Conservation (phyloP, 2,113 vertebrate species). For the Clarias magur region DNA sequence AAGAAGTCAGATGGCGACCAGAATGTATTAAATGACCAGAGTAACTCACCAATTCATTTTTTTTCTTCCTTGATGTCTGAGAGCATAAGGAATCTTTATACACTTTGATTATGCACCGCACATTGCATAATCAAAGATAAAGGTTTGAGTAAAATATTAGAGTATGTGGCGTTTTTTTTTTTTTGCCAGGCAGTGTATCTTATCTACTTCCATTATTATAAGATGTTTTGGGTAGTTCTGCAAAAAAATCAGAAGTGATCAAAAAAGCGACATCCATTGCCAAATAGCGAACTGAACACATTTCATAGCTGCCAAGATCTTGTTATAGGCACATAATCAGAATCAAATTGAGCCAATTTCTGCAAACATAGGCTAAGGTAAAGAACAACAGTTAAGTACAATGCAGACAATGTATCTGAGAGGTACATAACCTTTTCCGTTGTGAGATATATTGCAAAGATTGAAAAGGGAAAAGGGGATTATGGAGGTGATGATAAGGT, state of each 20-base stretch:
- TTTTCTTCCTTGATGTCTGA: too few species aligned
- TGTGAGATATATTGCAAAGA: neutral
- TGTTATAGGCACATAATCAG: neutral
- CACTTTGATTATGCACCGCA: too few species aligned
- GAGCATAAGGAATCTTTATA: too few species aligned
- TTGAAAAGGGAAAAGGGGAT: neutral
- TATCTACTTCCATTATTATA: neutral
- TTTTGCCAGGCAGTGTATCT: too few species aligned
- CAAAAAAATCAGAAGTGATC: neutral
- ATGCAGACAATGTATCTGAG: neutral
- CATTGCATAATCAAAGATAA: too few species aligned
- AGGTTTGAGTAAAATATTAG: too few species aligned
- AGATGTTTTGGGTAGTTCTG: neutral
- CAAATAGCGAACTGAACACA: neutral
- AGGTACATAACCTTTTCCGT: neutral
- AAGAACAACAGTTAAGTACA: neutral
- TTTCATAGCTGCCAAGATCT: neutral
- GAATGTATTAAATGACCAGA: too few species aligned
- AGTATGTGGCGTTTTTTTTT: too few species aligned
- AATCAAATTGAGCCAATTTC: neutral
- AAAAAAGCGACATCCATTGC: neutral
- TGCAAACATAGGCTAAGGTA: neutral
- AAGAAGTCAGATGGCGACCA: too few species aligned
- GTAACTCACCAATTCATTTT: too few species aligned
- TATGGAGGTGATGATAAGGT: neutral